Evolutionary conservation across 2,797 vertebrate genomes (phyloP).

Genomic region (Neopelma chrysocephalum): DNA sequence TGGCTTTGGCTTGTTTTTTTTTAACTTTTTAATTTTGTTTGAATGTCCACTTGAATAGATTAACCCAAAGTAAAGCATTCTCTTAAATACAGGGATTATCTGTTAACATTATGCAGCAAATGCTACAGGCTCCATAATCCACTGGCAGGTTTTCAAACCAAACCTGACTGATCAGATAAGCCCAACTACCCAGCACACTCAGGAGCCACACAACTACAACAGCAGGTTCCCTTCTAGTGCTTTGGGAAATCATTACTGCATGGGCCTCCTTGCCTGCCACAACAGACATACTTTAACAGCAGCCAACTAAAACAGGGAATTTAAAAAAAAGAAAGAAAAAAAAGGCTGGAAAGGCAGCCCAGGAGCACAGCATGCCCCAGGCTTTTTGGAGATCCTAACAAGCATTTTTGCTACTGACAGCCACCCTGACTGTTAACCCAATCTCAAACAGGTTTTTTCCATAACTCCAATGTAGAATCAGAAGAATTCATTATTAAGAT

Average conservation of each 20-base stretch:
- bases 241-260: neutral
- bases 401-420: neutral
- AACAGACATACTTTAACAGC: neutral
- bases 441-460: neutral
- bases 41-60: neutral
- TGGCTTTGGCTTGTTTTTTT: accelerated
- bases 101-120: neutral
- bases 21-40: neutral
- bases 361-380: neutral
- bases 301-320: neutral
- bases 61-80: neutral
- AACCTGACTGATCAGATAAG: neutral
- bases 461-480: neutral
- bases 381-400: neutral
- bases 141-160: neutral
- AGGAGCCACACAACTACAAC: neutral
- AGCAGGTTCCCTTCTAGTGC: neutral
- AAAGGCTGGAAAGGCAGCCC: neutral
- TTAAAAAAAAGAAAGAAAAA: too few relatives aligned
- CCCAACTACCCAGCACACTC: neutral
- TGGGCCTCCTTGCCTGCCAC: neutral
- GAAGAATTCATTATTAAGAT: neutral
- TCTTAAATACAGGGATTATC: neutral
- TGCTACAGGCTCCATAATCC: neutral
- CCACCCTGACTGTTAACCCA: neutral